Percentiles rank a stretch among this genome's conserved stretches.
Evolutionary conservation across 2,113 vertebrate species (phyloP).

Genomic region (Proteles cristata): DNA sequence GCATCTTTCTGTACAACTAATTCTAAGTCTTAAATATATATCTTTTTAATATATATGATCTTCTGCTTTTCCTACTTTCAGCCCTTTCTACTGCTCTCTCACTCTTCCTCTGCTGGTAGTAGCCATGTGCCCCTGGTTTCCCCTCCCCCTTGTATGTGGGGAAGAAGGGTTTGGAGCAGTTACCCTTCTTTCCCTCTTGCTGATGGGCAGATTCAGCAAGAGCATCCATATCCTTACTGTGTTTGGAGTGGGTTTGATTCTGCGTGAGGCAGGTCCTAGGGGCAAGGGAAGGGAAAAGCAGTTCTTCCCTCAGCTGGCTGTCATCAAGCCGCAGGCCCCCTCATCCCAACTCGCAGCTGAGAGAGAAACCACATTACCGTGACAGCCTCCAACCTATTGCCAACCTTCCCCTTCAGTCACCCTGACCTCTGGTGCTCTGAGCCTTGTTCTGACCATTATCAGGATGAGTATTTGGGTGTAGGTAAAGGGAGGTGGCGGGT

Average conservation of each 20-base stretch:
- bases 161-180: conserved; percentile 23
- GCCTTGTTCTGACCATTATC: conserved; percentile 94
- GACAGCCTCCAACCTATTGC: conserved; percentile 65
- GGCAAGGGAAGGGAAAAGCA: conserved; percentile 2
- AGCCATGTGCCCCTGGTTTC: conserved; percentile 47
- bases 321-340: not conserved
- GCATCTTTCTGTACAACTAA: conserved; percentile 91
- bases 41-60: conserved; percentile 91
- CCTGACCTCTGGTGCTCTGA: conserved; percentile 81
- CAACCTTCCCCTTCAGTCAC: conserved; percentile 44
- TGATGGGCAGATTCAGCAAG: conserved; percentile 4
- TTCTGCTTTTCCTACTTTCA: conserved; percentile 85
- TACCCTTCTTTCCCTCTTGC: conserved; percentile 45
- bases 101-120: conserved; percentile 61
- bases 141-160: not conserved
- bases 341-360: conserved; percentile 40
- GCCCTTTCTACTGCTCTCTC: conserved; percentile 62
- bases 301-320: conserved; percentile 37
- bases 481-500: conserved; percentile 73
- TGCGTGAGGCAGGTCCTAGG: conserved; percentile 38
- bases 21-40: conserved; percentile 89
- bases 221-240: conserved; percentile 47
- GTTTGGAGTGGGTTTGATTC: conserved; percentile 40
- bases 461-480: conserved; percentile 87
- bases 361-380: conserved; percentile 85